Conservation (phyloP, 2,797 vertebrate genomes). For the Pseudochromis fuscus region DNA sequence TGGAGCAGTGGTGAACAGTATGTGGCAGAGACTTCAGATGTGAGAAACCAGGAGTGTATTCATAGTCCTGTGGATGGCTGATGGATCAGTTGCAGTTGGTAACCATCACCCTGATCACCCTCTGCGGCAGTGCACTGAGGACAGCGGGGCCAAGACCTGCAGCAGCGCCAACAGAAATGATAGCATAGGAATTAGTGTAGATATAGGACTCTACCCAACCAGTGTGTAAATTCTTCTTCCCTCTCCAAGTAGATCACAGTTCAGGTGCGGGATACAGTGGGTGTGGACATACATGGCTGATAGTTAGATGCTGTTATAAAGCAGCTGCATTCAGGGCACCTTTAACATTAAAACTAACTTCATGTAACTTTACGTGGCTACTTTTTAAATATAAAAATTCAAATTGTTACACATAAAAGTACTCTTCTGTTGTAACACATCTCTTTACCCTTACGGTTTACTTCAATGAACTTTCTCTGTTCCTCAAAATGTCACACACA, state of each 20-base stretch:
- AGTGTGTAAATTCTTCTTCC: neutral
- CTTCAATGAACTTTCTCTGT: constrained; percentile 1
- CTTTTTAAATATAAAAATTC: too few relatives aligned
- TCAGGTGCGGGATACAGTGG: neutral
- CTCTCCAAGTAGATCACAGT: neutral
- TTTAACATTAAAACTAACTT: too few relatives aligned
- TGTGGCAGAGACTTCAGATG: constrained; percentile 17
- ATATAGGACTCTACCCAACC: neutral
- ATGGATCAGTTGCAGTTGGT: constrained; percentile 10
- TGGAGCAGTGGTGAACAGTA: constrained; percentile 1
- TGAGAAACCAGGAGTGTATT: constrained; percentile 2
- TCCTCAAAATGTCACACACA: constrained; percentile 30
- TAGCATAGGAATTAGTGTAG: neutral
- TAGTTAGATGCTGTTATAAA: neutral
- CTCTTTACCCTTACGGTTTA: neutral
- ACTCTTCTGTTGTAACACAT: too few relatives aligned
- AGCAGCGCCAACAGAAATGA: constrained; percentile 1
- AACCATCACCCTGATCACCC: constrained; percentile 23
- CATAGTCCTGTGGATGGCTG: constrained; percentile 12
- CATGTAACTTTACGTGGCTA: too few relatives aligned
- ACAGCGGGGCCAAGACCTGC: constrained; percentile 39
- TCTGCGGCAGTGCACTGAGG: constrained; percentile 22
- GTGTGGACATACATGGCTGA: neutral
- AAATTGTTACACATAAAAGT: too few relatives aligned
- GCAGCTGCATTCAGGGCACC: too few relatives aligned